Percentiles rank a stretch among this genome's conserved stretches.
Conservation (phyloP, 2,113 vertebrate genomes). For the Bufo gargarizans region DNA sequence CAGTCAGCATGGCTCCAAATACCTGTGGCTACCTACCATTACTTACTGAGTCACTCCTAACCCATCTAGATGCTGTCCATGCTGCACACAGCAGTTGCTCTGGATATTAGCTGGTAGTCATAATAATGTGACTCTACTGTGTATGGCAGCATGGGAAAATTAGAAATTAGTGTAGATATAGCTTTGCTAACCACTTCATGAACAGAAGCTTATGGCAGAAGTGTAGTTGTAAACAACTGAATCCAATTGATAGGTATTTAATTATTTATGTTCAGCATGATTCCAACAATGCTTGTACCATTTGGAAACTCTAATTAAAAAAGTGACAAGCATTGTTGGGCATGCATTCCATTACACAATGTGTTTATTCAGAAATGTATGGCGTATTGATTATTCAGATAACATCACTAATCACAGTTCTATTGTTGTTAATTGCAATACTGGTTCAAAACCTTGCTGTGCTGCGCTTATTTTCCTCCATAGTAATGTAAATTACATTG, state of each 20-base stretch:
- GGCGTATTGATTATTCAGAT: constrained; percentile 38
- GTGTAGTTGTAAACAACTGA: constrained; percentile 4
- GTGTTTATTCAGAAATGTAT: constrained; percentile 19
- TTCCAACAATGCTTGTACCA: not conserved
- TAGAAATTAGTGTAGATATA: not conserved
- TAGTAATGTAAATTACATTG: constrained; percentile 1
- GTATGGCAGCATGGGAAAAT: no score
- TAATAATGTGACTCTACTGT: no score
- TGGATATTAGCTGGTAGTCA: no score
- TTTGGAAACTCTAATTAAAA: constrained; percentile 16
- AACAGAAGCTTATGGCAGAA: not conserved
- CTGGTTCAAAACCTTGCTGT: not conserved
- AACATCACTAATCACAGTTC: constrained; percentile 17
- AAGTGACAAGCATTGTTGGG: constrained; percentile 38
- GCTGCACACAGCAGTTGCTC: no score
- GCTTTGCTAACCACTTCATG: not conserved
- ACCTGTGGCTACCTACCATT: no score
- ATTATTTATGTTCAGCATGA: not conserved
- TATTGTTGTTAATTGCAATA: constrained; percentile 1
- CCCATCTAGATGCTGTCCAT: no score
- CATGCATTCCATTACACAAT: constrained; percentile 22
- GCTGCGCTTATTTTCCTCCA: not conserved
- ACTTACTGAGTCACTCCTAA: no score
- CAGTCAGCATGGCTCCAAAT: no score
- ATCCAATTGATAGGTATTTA: constrained; percentile 29